Evolutionary conservation across 2,113 vertebrate genomes (phyloP).

Genomic region (Elgaria multicarinata): DNA sequence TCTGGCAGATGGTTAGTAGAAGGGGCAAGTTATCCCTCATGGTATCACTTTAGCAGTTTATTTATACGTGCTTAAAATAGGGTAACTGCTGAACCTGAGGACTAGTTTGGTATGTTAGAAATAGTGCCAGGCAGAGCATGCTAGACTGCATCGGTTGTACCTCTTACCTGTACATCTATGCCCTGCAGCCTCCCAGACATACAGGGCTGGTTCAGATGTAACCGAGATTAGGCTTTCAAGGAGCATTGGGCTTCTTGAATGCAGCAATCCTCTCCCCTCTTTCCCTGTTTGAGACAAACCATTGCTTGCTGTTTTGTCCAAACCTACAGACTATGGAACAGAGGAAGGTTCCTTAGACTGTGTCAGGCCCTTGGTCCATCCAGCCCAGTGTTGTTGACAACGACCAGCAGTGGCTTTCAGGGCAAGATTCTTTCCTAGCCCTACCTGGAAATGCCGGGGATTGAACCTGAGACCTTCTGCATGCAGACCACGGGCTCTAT

Average conservation of each 20-base stretch:
- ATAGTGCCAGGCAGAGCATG: neutral
- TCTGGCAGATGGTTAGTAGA: neutral
- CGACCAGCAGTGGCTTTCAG: too few relatives aligned
- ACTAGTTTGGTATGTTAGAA: neutral
- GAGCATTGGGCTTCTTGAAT: neutral
- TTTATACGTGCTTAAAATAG: neutral
- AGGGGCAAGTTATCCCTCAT: neutral
- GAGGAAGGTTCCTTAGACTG: too few relatives aligned
- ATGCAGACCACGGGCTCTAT: too few relatives aligned
- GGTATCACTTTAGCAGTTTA: neutral
- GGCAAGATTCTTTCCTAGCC: too few relatives aligned
- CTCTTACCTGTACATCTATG: neutral
- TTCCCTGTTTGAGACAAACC: neutral
- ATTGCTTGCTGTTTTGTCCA: neutral
- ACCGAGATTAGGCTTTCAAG: neutral
- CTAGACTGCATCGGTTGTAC: too few relatives aligned
- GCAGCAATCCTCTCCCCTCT: neutral
- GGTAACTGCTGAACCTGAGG: neutral
- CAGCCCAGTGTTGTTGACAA: too few relatives aligned
- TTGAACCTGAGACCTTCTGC: too few relatives aligned
- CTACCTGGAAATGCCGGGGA: too few relatives aligned
- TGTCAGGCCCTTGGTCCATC: too few relatives aligned
- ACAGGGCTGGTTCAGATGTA: neutral
- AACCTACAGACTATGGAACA: neutral
- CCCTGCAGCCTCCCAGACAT: neutral